Evolutionary conservation across 2,888 invertebrate species (phyloP), one percentile per base, ranked within the genome.

Genomic region (Therioaphis trifolii): DNA sequence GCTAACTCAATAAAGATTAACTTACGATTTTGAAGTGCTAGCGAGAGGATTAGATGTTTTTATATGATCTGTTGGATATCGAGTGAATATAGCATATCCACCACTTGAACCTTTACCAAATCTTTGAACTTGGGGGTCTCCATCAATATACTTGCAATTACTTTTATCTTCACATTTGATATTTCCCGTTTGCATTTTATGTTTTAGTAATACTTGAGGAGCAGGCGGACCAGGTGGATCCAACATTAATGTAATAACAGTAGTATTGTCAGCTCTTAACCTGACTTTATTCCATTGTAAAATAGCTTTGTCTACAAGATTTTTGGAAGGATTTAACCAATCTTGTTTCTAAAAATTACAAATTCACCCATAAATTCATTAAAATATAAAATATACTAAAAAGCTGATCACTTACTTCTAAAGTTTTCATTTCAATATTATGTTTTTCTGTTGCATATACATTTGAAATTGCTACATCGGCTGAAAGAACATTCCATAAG

Each of bases 241-340:
- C 85, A 97, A 90, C 92, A 98, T 94, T 27, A 98, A 90, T 0
- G 96, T 94, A 27, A 99, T 95, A 69, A 96, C 97, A 18, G 96
- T 97, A 0, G 98, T 97, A 89, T 99, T 99, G 89, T 99, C 99
- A 0, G 99, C 98, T 58, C 98, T 92, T 91, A 97, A 93, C 88
- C 94, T 92, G 9, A 95, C 94, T 72, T 91, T 91, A 27, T 93
- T 92, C 98, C 98, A 99, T 84, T 92, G 92, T 86, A 94, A 94
- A 75, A 94, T 91, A 74, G 94, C 97, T 87, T 91, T 92, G 89
- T 93, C 95, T 0, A 96, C 97, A 84, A 99, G 90, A 86, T 94
- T 92, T 88, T 96, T 96, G 78, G 97, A 96, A 0, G 98, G 98
- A 89, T 98, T 98, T 84, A 94, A 92, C 94, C 95, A 95, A 86